These are phyloP conservation scores for Noctilio leporinus DNA, from an alignment of 2,113 vertebrate species.

Conservation along the genomic window DNA sequence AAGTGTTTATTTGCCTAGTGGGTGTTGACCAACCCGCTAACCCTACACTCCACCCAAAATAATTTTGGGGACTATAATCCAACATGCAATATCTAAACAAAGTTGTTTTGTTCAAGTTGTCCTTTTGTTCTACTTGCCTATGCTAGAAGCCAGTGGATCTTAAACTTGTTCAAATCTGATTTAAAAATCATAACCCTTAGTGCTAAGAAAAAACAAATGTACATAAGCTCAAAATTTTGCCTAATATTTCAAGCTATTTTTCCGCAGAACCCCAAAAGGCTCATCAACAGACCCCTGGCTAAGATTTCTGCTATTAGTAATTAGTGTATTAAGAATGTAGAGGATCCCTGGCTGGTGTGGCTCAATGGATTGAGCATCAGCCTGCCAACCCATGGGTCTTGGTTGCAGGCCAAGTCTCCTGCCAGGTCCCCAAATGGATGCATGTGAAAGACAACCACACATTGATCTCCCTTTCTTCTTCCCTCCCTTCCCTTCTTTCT, in stretches of 20 bases:
- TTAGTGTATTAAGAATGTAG: background rate
- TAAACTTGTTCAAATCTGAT: background rate
- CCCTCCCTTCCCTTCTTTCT: no score
- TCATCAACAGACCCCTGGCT: background rate
- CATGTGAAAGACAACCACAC: no score
- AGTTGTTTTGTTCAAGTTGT: background rate
- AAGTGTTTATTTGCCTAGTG: background rate
- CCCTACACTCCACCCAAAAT: background rate
- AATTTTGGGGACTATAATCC: background rate
- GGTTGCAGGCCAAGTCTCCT: no score
- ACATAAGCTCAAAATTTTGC: background rate
- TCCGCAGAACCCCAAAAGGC: background rate
- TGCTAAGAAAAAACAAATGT: background rate
- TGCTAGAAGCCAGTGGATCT: background rate
- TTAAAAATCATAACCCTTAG: background rate
- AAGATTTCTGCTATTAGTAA: background rate
- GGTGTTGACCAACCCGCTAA: background rate
- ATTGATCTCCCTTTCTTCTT: no score
- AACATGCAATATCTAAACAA: background rate
- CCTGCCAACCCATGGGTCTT: no score
- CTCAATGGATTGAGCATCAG: no score
- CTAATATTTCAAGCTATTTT: background rate
- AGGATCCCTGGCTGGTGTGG: background rate
- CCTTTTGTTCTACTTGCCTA: background rate
- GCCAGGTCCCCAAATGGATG: no score